phyloP scores from a whole-genome alignment of 2,888 invertebrate genomes.

The Malthinus seriepunctatus region DNA sequence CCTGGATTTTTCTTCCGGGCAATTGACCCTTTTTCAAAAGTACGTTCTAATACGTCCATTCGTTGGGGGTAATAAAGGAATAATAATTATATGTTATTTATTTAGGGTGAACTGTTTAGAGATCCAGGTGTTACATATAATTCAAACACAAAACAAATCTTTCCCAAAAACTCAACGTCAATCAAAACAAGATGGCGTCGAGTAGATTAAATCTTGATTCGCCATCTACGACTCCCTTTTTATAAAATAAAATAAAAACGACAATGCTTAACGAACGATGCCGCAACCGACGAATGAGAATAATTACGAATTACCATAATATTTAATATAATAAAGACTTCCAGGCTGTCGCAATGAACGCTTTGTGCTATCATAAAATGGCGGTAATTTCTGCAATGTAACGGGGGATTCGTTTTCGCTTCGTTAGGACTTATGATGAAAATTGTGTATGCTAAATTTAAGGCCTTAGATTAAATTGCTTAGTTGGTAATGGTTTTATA shows the following conservation, averaged over 20 bases:
- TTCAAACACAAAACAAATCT: not conserved
- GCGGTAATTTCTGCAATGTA: slow-evolving; percentile 46
- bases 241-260: slow-evolving; percentile 24
- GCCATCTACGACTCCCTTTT: slow-evolving; percentile 32
- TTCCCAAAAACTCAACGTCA: not conserved
- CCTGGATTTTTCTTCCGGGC: no score
- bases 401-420: slow-evolving; percentile 45
- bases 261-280: slow-evolving; percentile 35
- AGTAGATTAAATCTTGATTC: slow-evolving; percentile 27
- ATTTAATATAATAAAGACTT: slow-evolving; percentile 49
- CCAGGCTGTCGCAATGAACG: slow-evolving; percentile 40
- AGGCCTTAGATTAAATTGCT: slow-evolving; percentile 45
- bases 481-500: slow-evolving; percentile 46
- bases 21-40: no score
- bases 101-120: no score
- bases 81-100: not conserved
- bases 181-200: slow-evolving; percentile 33
- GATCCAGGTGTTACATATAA: slow-evolving; percentile 1
- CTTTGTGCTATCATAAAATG: slow-evolving; percentile 48
- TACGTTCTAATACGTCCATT: no score
- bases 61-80: not conserved
- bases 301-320: slow-evolving; percentile 50
- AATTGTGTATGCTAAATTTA: slow-evolving; percentile 39
- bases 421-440: slow-evolving; percentile 48
- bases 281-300: slow-evolving; percentile 39